A percentile compares a stretch with the other conserved stretches of the same genome.
These are phyloP conservation scores for Terrapene triunguis DNA, from an alignment of 2,113 vertebrate species.

Conservation along the genomic window DNA sequence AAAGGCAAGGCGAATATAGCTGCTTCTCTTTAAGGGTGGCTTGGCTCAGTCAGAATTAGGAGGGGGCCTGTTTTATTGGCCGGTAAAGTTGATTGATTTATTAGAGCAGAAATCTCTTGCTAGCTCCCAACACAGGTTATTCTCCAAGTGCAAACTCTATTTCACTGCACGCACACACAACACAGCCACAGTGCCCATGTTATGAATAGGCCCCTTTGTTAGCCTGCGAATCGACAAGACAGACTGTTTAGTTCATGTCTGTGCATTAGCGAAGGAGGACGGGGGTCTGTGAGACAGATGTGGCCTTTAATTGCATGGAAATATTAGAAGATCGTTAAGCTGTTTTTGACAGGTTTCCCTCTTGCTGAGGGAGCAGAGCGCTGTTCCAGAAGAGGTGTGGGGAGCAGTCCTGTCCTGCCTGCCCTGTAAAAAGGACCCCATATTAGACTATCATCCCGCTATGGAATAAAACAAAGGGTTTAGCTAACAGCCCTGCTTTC, in stretches of 20 bases:
- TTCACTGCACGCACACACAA: slow-evolving; percentile 71
- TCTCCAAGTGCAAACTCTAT: slow-evolving; percentile 83
- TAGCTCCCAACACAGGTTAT: slow-evolving; percentile 79
- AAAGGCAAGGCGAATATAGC: fast-evolving
- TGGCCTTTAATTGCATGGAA: slow-evolving; percentile 86
- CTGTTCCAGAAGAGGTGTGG: slow-evolving; percentile 16
- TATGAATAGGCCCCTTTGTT: slow-evolving; percentile 87
- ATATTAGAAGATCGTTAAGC: slow-evolving; percentile 86
- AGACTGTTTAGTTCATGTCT: slow-evolving; percentile 88
- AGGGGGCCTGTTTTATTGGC: slow-evolving; percentile 73
- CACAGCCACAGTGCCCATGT: slow-evolving; percentile 63
- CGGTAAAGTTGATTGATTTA: slow-evolving; percentile 82
- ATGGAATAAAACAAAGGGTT: slow-evolving; percentile 44
- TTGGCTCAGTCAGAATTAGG: not conserved
- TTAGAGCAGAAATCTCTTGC: slow-evolving; percentile 75
- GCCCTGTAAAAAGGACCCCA: slow-evolving; percentile 60
- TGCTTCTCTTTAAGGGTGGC: slow-evolving; percentile 2
- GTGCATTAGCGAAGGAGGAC: slow-evolving; percentile 78
- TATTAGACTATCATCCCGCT: slow-evolving; percentile 27
- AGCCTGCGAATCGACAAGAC: slow-evolving; percentile 78
- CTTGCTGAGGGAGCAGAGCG: slow-evolving; percentile 46
- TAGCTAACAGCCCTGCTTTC: slow-evolving; percentile 42
- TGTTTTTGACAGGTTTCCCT: slow-evolving; percentile 82
- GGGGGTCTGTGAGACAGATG: slow-evolving; percentile 86
- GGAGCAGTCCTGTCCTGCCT: slow-evolving; percentile 33